A percentile compares a stretch with the other conserved stretches of the same genome.
Evolutionary conservation across 1,140 invertebrate species (phyloP).

Genomic region (Drosophila nannoptera): DNA sequence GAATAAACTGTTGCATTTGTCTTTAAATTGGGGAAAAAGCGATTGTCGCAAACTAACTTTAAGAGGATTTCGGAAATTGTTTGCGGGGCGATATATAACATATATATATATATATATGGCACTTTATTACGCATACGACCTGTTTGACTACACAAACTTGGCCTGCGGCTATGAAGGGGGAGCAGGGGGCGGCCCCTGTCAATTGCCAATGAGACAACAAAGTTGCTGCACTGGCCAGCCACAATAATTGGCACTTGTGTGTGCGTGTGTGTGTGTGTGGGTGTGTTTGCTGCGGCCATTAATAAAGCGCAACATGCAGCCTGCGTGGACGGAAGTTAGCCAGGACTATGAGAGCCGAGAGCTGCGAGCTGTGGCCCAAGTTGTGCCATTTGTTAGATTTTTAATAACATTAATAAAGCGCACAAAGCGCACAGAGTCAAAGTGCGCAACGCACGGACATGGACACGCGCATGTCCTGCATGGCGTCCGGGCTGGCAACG

Average conservation of each 20-base stretch:
- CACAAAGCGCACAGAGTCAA: conserved; percentile 63
- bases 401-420: conserved; percentile 77
- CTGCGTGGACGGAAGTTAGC: not conserved
- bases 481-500: conserved; percentile 16
- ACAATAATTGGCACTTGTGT: conserved; percentile 34
- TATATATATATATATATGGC: too few relatives aligned
- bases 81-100: too few relatives aligned
- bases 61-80: not conserved
- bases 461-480: conserved; percentile 32
- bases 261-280: conserved; percentile 34
- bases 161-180: conserved; percentile 13
- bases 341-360: not conserved
- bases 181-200: not conserved
- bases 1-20: conserved; percentile 50
- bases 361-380: conserved; percentile 20
- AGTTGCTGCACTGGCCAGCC: conserved; percentile 23
- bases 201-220: conserved; percentile 33
- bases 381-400: conserved; percentile 70
- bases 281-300: conserved; percentile 42
- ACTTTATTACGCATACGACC: conserved; percentile 22
- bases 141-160: conserved; percentile 14
- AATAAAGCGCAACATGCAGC: conserved; percentile 47
- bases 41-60: not conserved
- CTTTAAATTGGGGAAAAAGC: not conserved
- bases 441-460: conserved; percentile 45